Evolutionary conservation across 1,140 invertebrate species (phyloP).

Genomic region (Drosophila kurseongensis): DNA sequence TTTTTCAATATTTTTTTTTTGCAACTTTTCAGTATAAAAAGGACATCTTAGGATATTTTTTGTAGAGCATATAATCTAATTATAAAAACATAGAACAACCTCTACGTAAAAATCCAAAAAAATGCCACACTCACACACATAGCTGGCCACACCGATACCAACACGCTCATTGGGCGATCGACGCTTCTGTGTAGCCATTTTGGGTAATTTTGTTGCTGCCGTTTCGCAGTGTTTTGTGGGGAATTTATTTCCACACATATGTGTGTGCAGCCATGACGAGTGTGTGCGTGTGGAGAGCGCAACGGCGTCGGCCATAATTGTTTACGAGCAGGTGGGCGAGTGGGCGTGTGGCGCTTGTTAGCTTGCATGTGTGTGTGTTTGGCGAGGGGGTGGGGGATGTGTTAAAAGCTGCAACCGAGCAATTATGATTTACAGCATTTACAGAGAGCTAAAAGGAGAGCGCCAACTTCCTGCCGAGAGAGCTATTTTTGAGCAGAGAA

Average conservation of each 20-base stretch:
- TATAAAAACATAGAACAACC: too few species aligned
- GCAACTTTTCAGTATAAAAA: too few species aligned
- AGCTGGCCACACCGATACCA: slow-evolving; percentile 36
- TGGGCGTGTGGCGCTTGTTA: slow-evolving; percentile 39
- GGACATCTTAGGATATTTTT: too few species aligned
- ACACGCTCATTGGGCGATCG: slow-evolving; percentile 72
- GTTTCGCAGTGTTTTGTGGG: slow-evolving; percentile 45
- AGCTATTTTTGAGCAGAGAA: background rate
- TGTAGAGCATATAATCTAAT: too few species aligned
- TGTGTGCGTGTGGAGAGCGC: slow-evolving; percentile 56
- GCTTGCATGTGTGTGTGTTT: slow-evolving; percentile 5
- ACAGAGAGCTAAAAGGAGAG: slow-evolving; percentile 12
- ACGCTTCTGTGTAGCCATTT: slow-evolving; percentile 74
- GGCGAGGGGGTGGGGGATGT: slow-evolving; percentile 13
- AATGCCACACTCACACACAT: slow-evolving; percentile 5
- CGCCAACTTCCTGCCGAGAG: background rate
- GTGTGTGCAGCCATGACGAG: slow-evolving; percentile 14
- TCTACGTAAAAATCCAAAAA: background rate
- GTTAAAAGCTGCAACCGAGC: slow-evolving; percentile 50
- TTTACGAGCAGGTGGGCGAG: slow-evolving; percentile 71
- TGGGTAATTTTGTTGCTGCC: slow-evolving; percentile 71
- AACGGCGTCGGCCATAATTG: slow-evolving; percentile 79
- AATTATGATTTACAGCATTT: slow-evolving; percentile 42
- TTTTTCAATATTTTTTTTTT: too few species aligned
- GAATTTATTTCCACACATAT: slow-evolving; percentile 43